Base-by-base conservation (phyloP, 1,140 invertebrate genomes). In the Dermatophagoides farinae region DNA sequence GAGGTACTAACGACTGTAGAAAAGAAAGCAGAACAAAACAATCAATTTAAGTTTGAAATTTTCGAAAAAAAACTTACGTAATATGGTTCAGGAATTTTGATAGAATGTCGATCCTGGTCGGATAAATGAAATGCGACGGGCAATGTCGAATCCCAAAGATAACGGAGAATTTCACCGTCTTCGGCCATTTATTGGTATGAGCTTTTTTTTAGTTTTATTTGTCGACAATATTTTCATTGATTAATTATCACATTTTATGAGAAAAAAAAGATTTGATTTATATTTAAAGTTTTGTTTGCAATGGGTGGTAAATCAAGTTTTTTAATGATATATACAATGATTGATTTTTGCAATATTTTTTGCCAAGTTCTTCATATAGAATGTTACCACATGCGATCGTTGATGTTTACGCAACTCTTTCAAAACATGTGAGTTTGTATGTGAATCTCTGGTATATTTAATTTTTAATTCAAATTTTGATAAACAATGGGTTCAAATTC, bases 91-190 rank as follows among this genome's bases (percentile, higher is more conserved):
- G 89, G 89, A 65, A 83, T 80, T 70, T 87, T 84, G 12, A 89
- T 76, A 67, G 86, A 84, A 68, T 80, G 80, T 9, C 89, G 81
- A 78, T 97, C 91, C 66, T 93, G 85, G 20, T 82, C 75, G 67
- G 88, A 78, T 37, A 96, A 74, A 66, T 82, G 78, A 73, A 97
- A 95, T 72, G 86, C 88, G 54, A 93, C 79, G 0, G 91, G 88
- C 51, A 97, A 76, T 73, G 87, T 85, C 8, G 89, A 90, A 69
- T 93, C 87, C 92, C 91, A 97, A 67, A 96, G 81, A 78, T 91
- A 86, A 46, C 88, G 77, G 50, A 96, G 72, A 60, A 96, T 82
- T 78, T 96, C 91, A 64, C 87, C 77, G 71, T 95, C 88, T 68
- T 87, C 86, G 49, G 86, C 85, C 88, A 91, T 91, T 62, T 31